Evolutionary conservation across 2,888 invertebrate genomes (phyloP).

Genomic region (Ditula angustiorana): DNA sequence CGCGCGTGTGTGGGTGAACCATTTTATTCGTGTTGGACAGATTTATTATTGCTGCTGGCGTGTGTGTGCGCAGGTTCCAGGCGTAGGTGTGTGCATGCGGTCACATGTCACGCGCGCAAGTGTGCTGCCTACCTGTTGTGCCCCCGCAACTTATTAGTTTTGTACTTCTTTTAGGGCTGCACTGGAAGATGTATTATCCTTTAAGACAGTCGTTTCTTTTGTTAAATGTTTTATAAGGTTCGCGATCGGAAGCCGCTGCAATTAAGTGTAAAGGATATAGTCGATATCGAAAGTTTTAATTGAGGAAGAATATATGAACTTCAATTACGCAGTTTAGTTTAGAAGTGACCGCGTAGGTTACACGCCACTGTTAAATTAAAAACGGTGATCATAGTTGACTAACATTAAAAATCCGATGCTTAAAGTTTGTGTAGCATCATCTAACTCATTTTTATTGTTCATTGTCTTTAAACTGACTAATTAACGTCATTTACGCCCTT

Average conservation of each 20-base stretch:
- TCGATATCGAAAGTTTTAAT: conserved; percentile 28
- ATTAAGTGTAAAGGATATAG: conserved; percentile 48
- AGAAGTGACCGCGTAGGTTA: not conserved
- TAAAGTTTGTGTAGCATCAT: not conserved
- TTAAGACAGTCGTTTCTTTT: conserved; percentile 58
- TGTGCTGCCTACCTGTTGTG: conserved; percentile 79
- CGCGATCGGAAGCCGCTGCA: conserved; percentile 50
- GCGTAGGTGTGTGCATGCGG: conserved; percentile 62
- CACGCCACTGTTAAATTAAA: not conserved
- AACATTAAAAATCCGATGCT: not conserved
- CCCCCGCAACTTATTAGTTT: conserved; percentile 76
- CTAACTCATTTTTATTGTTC: not conserved
- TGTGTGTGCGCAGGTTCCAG: conserved; percentile 55
- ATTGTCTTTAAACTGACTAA: not conserved
- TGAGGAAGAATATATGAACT: not conserved
- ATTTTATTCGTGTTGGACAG: conserved; percentile 78
- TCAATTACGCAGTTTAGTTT: not conserved
- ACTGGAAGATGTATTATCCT: conserved; percentile 66
- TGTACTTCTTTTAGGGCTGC: conserved; percentile 73
- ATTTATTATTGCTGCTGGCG: conserved; percentile 68
- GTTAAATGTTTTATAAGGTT: conserved; percentile 57
- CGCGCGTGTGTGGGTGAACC: conserved; percentile 69
- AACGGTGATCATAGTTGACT: not conserved
- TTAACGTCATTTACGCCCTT: not conserved
- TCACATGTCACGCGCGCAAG: conserved; percentile 76